A percentile compares a stretch with the other conserved stretches of the same genome.
Conservation (phyloP, 2,888 invertebrate species). For the Drosophila imparisetae region DNA sequence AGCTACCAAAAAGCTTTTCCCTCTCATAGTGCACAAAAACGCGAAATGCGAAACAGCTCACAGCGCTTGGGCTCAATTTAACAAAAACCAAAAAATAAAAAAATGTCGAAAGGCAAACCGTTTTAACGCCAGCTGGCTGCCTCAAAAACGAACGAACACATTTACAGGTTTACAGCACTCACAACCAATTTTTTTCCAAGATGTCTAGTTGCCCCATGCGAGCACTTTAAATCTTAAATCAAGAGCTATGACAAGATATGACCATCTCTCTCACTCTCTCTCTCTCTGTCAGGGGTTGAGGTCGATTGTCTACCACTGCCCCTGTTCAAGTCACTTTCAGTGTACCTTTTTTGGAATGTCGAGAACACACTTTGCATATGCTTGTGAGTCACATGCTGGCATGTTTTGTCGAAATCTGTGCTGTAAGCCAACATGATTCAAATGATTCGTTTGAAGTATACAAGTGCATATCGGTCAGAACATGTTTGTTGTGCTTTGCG, state of each 20-base stretch:
- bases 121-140: slow-evolving; percentile 37
- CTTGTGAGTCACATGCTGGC: slow-evolving; percentile 54
- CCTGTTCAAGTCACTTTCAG: slow-evolving; percentile 1
- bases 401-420: slow-evolving; percentile 42
- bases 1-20: slow-evolving; percentile 8
- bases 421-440: slow-evolving; percentile 51
- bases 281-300: slow-evolving; percentile 24
- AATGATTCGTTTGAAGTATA: slow-evolving; percentile 26
- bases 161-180: not conserved
- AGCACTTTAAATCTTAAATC: slow-evolving; percentile 37
- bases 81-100: slow-evolving; percentile 26
- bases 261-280: slow-evolving; percentile 4
- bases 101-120: slow-evolving; percentile 46
- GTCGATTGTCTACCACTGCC: slow-evolving; percentile 4
- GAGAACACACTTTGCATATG: slow-evolving; percentile 21
- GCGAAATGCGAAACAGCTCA: slow-evolving; percentile 48
- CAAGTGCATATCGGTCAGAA: slow-evolving; percentile 21
- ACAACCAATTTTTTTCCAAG: not conserved
- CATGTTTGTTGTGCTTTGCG: slow-evolving; percentile 36
- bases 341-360: slow-evolving; percentile 16
- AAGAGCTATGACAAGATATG: slow-evolving; percentile 33
- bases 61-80: slow-evolving; percentile 33
- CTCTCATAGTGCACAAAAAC: slow-evolving; percentile 46
- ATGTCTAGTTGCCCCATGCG: not conserved
- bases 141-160: slow-evolving; percentile 5